Base-by-base conservation (phyloP, 2,797 vertebrate species). In the Rhynchotus rufescens region DNA sequence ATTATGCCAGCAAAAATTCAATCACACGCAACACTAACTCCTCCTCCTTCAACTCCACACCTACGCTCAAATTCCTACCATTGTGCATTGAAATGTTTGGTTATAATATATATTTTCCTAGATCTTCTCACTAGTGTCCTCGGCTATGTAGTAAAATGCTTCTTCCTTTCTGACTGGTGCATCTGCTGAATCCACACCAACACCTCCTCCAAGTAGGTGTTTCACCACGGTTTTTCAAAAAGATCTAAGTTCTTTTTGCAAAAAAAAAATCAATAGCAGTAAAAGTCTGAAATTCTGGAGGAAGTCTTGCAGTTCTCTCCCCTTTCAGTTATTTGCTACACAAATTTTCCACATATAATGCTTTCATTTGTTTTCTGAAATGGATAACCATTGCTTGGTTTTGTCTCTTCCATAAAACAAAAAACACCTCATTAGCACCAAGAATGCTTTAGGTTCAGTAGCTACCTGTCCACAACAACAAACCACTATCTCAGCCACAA, bases 211-310 rank as follows among this genome's bases (percentile, higher is more conserved):
- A 45, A 1, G 0, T 5, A 28, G 0, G 1, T 38, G 7, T 73
- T 16, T 51, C 45, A 81, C 30, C 62, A 72, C 36, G 47, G 19
- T 34, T 80, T 84, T 66, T 45, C 59, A 88, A 4, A 2, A 9
- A 78, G 30, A 47, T 7, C 32, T 56, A 45, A 2, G 57, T 64
- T 84, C 34, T 80, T 51, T 51, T 64, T 62, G 40, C 9, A 54
- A 54, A 28, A 54, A 22, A 83, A 12, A 30, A 9, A 62, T 56
- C 30, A 86, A 62, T 12, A 14, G 25, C 0, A 52, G 44, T 22
- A 85, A 78, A 90, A 92, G 68, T 80, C 62, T 60, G 21, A 78
- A 90, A 92, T 72, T 80, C 62, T 64, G 21, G 2, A 14, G 84
- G 7, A 65, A 44, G 7, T 9, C 40, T 68, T 84, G 21, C 23